Conservation (phyloP, 2,797 vertebrate genomes). For the Nyctibius grandis region DNA sequence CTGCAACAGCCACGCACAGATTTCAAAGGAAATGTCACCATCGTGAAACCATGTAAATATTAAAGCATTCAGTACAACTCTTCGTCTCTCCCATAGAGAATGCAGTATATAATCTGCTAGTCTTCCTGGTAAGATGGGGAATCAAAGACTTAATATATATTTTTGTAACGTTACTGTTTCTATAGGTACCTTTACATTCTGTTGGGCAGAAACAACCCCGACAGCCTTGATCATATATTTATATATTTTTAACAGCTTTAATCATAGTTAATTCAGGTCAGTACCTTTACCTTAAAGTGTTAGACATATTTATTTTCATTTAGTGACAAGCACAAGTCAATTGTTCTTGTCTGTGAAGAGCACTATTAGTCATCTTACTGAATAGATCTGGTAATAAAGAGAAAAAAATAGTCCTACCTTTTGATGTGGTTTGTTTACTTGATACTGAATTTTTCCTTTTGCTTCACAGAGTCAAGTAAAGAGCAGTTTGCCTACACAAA, state of each 20-base stretch:
- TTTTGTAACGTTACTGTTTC: slow-evolving; percentile 41
- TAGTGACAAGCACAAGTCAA: not conserved
- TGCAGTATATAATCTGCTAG: not conserved
- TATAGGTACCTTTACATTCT: slow-evolving; percentile 48
- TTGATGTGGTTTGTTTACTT: slow-evolving; percentile 42
- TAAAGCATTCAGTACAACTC: not conserved
- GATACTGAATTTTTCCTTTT: slow-evolving; percentile 1
- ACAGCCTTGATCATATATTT: not conserved
- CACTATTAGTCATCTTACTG: slow-evolving; percentile 34
- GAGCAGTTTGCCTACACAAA: slow-evolving; percentile 97
- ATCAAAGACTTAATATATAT: slow-evolving; percentile 33
- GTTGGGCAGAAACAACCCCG: not conserved
- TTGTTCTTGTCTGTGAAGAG: slow-evolving; percentile 44
- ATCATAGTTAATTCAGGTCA: slow-evolving; percentile 30
- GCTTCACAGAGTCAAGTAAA: slow-evolving; percentile 82
- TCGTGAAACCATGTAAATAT: not conserved
- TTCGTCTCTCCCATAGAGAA: slow-evolving; percentile 13
- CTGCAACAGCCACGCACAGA: not conserved
- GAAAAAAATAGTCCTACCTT: slow-evolving; percentile 7
- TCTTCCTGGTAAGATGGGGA: slow-evolving; percentile 23
- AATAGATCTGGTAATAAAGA: slow-evolving; percentile 31
- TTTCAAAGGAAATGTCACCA: not conserved
- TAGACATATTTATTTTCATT: slow-evolving; percentile 44
- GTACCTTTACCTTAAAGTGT: slow-evolving; percentile 28
- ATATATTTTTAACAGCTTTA: slow-evolving; percentile 31